phyloP scores from a whole-genome alignment of 2,113 vertebrate species.

The Uria aalge region DNA sequence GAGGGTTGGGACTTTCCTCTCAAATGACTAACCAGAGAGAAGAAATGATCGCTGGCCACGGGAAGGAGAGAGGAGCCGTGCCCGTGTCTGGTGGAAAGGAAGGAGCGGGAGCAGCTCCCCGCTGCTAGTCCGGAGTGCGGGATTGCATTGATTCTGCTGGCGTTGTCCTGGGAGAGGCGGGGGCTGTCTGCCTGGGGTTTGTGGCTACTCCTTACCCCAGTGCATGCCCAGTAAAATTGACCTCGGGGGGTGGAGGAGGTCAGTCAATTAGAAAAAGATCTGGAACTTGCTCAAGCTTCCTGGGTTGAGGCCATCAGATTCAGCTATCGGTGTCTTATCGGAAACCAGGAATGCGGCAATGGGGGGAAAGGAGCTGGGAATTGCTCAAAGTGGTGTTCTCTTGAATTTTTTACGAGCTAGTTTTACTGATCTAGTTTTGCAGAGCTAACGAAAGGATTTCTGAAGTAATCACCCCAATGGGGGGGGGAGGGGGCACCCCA shows the following conservation, averaged over 20 bases:
- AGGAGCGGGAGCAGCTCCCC: not conserved
- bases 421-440: not conserved
- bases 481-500: not conserved
- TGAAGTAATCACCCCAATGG: not conserved
- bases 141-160: not conserved
- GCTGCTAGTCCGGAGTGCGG: rapidly evolving
- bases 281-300: not conserved
- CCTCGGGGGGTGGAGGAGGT: not conserved
- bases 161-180: too few species aligned
- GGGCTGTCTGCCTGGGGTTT: not conserved
- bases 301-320: not conserved
- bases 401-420: not conserved
- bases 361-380: not conserved
- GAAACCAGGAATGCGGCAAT: not conserved
- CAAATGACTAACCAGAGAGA: not conserved
- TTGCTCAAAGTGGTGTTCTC: not conserved
- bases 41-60: not conserved
- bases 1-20: not conserved
- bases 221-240: rapidly evolving
- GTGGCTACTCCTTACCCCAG: not conserved
- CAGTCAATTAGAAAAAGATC: not conserved
- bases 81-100: not conserved
- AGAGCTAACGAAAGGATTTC: not conserved
- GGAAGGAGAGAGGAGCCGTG: not conserved
- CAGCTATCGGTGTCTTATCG: too few species aligned